phyloP scores from a whole-genome alignment of 2,797 vertebrate species.

The Peromyscus aztecus region DNA sequence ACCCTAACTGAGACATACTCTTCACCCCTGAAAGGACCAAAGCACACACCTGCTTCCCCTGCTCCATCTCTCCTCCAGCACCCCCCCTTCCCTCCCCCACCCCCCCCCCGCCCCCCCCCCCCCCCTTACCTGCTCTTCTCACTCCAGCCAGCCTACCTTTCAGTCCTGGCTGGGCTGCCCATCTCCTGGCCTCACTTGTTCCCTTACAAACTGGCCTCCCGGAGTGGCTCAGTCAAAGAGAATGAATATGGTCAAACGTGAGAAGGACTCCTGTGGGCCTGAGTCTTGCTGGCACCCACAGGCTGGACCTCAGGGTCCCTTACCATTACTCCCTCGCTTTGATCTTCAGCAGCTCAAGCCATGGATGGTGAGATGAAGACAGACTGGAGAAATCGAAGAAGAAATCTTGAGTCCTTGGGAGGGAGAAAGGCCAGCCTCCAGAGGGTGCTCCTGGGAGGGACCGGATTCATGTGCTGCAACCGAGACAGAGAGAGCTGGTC shows the following conservation, averaged over 20 bases:
- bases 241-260: background rate
- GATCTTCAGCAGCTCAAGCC: background rate
- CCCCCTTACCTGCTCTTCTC: background rate
- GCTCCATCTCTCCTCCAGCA: fast-evolving
- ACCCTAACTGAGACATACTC: background rate
- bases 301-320: background rate
- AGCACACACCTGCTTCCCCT: too few relatives aligned
- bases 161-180: background rate
- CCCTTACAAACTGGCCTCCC: background rate
- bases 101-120: too few relatives aligned
- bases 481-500: fast-evolving
- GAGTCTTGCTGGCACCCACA: fast-evolving
- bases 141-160: fast-evolving
- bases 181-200: background rate
- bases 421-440: background rate
- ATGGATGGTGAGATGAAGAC: background rate
- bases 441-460: background rate
- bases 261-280: background rate
- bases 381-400: background rate
- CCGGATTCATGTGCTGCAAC: fast-evolving
- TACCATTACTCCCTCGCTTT: background rate
- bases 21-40: background rate
- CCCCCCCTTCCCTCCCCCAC: too few relatives aligned
- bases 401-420: background rate
- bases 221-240: background rate